Conservation (phyloP, 2,888 invertebrate genomes). For the Diloba caeruleocephala region DNA sequence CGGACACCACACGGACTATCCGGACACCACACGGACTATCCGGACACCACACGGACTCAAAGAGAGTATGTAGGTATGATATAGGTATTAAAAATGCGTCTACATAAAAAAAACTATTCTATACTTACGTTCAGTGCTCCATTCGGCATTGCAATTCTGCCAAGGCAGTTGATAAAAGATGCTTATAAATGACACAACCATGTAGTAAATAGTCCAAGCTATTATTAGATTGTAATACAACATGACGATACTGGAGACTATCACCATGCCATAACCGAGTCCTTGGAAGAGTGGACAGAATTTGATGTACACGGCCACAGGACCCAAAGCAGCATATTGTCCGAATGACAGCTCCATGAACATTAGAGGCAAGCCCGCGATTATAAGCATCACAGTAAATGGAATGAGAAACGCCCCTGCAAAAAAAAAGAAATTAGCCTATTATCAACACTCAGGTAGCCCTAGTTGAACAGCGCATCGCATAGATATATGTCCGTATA, state of each 20-base stretch:
- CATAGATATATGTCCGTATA: too few species aligned
- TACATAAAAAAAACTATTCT: neutral
- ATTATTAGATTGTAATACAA: conserved; percentile 93
- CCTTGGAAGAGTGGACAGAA: conserved; percentile 94
- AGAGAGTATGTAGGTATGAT: too few species aligned
- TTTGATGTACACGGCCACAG: conserved; percentile 94
- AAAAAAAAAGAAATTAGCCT: conserved; percentile 45
- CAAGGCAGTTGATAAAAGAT: conserved; percentile 91
- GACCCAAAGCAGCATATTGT: conserved; percentile 94
- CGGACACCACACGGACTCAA: too few species aligned
- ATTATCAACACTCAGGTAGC: neutral
- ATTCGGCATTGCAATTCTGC: conserved; percentile 92
- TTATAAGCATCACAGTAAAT: conserved; percentile 94
- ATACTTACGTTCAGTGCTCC: conserved; percentile 91
- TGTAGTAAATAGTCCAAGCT: conserved; percentile 94
- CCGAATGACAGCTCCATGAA: conserved; percentile 96
- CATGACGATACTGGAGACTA: conserved; percentile 93
- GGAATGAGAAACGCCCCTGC: conserved; percentile 95
- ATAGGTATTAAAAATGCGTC: too few species aligned
- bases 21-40: too few species aligned
- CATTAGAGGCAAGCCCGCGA: conserved; percentile 94
- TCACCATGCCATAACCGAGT: conserved; percentile 93
- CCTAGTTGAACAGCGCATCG: neutral
- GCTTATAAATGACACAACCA: conserved; percentile 90
- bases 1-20: too few species aligned